These are phyloP conservation scores for Euclidia mi DNA, from an alignment of 2,888 invertebrate species.

Conservation along the genomic window DNA sequence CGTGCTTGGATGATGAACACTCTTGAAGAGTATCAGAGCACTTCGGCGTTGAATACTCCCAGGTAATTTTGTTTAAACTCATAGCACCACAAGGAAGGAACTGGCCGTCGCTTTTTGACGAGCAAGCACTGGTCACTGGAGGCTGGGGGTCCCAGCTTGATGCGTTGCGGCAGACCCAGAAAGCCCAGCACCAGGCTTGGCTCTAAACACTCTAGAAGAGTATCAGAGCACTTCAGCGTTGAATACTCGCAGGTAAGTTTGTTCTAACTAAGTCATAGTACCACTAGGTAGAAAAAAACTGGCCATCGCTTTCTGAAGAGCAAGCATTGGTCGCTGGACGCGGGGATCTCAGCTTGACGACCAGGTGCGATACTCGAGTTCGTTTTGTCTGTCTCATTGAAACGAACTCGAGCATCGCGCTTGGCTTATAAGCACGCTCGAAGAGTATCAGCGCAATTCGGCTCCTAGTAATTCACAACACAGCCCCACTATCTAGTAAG, in stretches of 20 bases:
- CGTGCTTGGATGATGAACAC: slow-evolving; percentile 96
- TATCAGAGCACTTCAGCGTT: slow-evolving; percentile 71
- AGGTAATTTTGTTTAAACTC: slow-evolving; percentile 75
- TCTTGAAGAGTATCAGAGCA: slow-evolving; percentile 85
- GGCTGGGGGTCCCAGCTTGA: slow-evolving; percentile 96
- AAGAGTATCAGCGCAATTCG: slow-evolving; percentile 70
- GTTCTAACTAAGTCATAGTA: background rate
- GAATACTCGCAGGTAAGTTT: slow-evolving; percentile 91
- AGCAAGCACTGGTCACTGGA: slow-evolving; percentile 95
- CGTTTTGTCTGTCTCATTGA: too few species aligned
- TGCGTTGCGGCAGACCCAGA: slow-evolving; percentile 95
- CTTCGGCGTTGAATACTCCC: slow-evolving; percentile 89
- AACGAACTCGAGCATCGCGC: slow-evolving; percentile 96
- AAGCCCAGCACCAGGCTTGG: slow-evolving; percentile 96
- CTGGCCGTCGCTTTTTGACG: slow-evolving; percentile 94
- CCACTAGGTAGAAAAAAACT: too few species aligned
- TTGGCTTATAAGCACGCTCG: slow-evolving; percentile 96
- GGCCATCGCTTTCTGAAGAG: slow-evolving; percentile 93
- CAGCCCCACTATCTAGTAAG: too few species aligned
- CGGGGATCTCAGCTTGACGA: slow-evolving; percentile 96
- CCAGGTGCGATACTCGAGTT: slow-evolving; percentile 95
- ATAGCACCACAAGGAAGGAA: too few species aligned
- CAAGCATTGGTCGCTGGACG: slow-evolving; percentile 95
- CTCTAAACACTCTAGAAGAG: slow-evolving; percentile 93
- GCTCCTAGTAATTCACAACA: slow-evolving; percentile 92